These are phyloP conservation scores for Apodemus agrarius DNA, from an alignment of 2,797 vertebrate species.

Conservation along the genomic window DNA sequence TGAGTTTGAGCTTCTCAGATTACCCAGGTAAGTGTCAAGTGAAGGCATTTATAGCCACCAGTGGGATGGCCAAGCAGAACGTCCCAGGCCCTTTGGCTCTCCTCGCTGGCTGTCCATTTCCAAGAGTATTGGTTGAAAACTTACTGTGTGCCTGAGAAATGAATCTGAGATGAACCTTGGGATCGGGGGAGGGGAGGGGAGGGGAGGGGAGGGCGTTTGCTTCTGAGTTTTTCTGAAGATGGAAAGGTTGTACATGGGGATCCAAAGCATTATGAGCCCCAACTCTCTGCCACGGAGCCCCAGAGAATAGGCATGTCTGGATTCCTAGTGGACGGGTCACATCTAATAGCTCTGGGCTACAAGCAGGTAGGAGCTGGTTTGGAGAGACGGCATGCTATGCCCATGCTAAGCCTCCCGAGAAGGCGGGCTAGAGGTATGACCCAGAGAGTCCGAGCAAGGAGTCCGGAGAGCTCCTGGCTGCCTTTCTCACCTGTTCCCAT, in stretches of 20 bases:
- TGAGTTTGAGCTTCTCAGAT: not conserved
- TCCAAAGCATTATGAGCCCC: not conserved
- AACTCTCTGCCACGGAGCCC: not conserved
- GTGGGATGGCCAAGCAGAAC: not conserved
- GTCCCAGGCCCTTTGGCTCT: not conserved
- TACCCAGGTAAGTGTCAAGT: not conserved
- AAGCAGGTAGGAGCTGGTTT: not conserved
- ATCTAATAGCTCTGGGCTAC: not conserved
- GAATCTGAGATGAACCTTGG: not conserved
- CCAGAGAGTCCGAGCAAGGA: not conserved
- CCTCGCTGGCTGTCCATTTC: not conserved
- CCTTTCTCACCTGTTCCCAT: not conserved
- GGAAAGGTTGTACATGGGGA: not conserved
- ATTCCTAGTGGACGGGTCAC: not conserved
- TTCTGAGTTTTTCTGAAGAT: not conserved
- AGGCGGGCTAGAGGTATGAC: not conserved
- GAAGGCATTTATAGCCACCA: not conserved
- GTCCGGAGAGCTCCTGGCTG: too few relatives aligned
- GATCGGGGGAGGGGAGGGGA: too few relatives aligned
- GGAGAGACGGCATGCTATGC: too few relatives aligned
- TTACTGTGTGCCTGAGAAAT: not conserved
- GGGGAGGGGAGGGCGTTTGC: not conserved
- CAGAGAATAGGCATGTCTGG: not conserved
- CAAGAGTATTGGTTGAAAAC: not conserved
- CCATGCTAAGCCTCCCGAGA: not conserved